These are phyloP conservation scores for Desmodus rotundus DNA, from an alignment of 2,113 vertebrate species.

Conservation along the genomic window DNA sequence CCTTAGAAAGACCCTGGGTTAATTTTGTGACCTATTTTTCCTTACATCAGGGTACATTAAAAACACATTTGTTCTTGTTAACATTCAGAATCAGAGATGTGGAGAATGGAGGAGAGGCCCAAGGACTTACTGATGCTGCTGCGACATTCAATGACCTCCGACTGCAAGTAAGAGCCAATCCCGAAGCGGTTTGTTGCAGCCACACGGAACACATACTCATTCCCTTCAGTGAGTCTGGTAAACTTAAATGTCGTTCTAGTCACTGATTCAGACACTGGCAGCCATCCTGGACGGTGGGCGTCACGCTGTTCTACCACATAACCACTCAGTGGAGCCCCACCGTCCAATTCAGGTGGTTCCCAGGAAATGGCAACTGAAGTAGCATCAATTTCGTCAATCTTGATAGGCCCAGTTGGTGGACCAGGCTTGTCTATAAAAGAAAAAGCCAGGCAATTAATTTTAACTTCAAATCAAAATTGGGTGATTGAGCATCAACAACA, in stretches of 20 bases:
- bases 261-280: slow-evolving; percentile 94
- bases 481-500: not conserved
- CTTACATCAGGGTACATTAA: not conserved
- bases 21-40: slow-evolving; percentile 11
- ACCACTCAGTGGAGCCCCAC: slow-evolving; percentile 92
- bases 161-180: slow-evolving; percentile 95
- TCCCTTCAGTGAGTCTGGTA: slow-evolving; percentile 90
- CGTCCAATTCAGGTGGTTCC: slow-evolving; percentile 92
- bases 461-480: not conserved
- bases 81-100: slow-evolving; percentile 5
- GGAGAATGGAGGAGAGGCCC: not conserved
- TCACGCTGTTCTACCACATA: slow-evolving; percentile 96
- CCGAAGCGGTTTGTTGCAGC: slow-evolving; percentile 96
- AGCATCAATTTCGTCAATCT: slow-evolving; percentile 92
- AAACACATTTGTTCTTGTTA: not conserved
- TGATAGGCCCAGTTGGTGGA: slow-evolving; percentile 90
- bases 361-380: slow-evolving; percentile 92
- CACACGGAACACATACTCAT: slow-evolving; percentile 96
- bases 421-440: slow-evolving; percentile 91
- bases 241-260: slow-evolving; percentile 93
- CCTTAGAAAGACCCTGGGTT: not conserved
- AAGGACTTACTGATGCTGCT: slow-evolving; percentile 92
- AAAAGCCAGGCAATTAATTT: slow-evolving; percentile 37
- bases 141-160: slow-evolving; percentile 92
- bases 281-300: slow-evolving; percentile 97